Base-by-base conservation (phyloP, 2,113 vertebrate genomes). In the Hirundichthys speculiger region DNA sequence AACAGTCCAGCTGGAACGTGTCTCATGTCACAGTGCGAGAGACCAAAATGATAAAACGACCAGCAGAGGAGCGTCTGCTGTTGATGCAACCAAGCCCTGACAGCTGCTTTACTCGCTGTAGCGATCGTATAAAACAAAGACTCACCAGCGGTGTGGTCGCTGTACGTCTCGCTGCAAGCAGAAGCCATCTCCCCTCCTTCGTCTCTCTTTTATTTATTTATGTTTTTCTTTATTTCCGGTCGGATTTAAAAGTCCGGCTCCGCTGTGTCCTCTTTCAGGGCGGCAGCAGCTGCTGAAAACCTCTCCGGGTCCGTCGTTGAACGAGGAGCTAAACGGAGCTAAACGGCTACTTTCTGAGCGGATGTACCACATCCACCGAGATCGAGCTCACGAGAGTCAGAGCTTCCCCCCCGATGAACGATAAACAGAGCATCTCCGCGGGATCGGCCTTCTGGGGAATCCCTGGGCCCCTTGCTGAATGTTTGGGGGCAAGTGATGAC, bases 381-480 rank as follows among this genome's bases (percentile, higher is more conserved):
- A n/a, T 69, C 34, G 46, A 46, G 14, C 65, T 81, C 72, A 52
- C 64, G 55, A 7, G 54, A 79, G 64, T 21, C 41, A 58, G 71
- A 62, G 39, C 56, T 52, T 75, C 69, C 76, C 69, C 76, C 69
- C 77, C 16, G 21, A 59, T 83, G 69, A 82, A 88, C 78, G 74
- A 85, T 80, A 91, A 88, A 87, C 83, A 88, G 64, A 78, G 50
- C 1, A 5, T 56, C 68, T 86, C 83, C 53, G 51, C 52, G 79
- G 78, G 64, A 79, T 71, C 15, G 52, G 69, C 80, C 81, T 88
- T 88, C 74, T 76, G 83, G 88, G 86, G 84, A 87, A 86, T 84
- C 86, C 81, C 78, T 79, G 85, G 77, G 71, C 87, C 66, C 68
- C 79, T 73, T 25, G 18, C 52, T 86, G 62, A 55, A 64, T 58